Base-by-base conservation (phyloP, 2,888 invertebrate species). In the Ditylenchus weischeri region DNA sequence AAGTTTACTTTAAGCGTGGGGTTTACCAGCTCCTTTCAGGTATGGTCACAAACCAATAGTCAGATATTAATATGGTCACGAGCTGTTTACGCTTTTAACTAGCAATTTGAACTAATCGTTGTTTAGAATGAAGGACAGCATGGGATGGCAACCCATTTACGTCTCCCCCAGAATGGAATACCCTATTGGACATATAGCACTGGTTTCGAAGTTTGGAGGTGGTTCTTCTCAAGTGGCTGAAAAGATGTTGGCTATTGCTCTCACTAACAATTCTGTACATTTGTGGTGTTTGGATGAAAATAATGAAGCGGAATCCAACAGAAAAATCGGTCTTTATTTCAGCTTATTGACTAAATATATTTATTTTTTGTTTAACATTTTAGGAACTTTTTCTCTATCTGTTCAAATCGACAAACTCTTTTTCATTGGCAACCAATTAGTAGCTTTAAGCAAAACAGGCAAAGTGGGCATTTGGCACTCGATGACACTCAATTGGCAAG, bases 381-480 rank as follows among this genome's bases (percentile, higher is more conserved):
- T 49, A 74, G 75, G 78, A 78, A 64, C 64, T 5, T 81, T 80
- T 66, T 68, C 73, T n/a, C 72, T 80, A 65, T 82, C 65, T 73
- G 93, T 93, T 0, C 88, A 91, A 0, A 93, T 96, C 11, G 95
- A 96, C 83, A 92, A 93, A 84, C 87, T 98, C 65, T 91, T 98
- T 83, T 98, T 96, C 84, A 95, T 96, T 83, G 95, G 96, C 0
- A 93, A 92, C 75, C 96, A 96, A 83, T 85, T 96, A 75, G 96
- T 98, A n/a, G 95, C 95, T 0, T 86, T 96, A 36, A 93, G 93
- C 57, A 89, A 90, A 2, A 89, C 89, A 10, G 92, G 92, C 7
- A 94, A 94, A 85, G 91, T 96, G 29, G 95, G 96, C 0, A 95
- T 96, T n/a, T 96, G 95, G 95, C 95, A 96, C 85, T 92, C 94